A percentile compares a stretch with the other conserved stretches of the same genome.
phyloP scores from a whole-genome alignment of 2,888 invertebrate species.

The Leptopterna dolabrata region DNA sequence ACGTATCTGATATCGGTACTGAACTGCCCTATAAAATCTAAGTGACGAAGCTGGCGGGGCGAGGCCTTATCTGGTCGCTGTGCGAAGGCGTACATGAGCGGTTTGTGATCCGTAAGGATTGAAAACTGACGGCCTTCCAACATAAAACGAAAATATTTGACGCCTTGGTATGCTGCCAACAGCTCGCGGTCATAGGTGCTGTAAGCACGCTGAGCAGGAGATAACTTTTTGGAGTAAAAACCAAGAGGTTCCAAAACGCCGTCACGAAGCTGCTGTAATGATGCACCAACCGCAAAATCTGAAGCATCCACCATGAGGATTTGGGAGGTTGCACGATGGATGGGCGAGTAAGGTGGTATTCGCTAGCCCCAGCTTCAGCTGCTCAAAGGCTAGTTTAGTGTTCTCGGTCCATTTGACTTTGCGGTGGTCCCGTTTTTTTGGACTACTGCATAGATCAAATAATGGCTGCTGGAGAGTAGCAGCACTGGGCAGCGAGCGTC shows the following conservation, averaged over 20 bases:
- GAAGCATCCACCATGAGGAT: constrained; percentile 66
- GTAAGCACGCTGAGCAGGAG: constrained; percentile 46
- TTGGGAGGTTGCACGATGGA: constrained; percentile 63
- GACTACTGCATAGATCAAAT: background rate
- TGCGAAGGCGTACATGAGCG: constrained; percentile 40
- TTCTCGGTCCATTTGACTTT: constrained; percentile 61
- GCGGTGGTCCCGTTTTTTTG: constrained; percentile 60
- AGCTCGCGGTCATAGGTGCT: constrained; percentile 57
- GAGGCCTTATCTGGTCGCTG: constrained; percentile 45
- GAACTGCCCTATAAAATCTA: constrained; percentile 48
- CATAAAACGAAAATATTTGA: constrained; percentile 54
- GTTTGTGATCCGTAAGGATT: constrained; percentile 54
- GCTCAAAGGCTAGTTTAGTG: constrained; percentile 61
- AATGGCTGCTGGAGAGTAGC: constrained; percentile 51
- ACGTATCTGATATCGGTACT: constrained; percentile 47
- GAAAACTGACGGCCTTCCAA: constrained; percentile 58
- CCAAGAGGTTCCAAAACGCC: constrained; percentile 51
- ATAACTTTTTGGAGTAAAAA: constrained; percentile 57
- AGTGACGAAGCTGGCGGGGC: constrained; percentile 53
- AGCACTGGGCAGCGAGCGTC: constrained; percentile 51
- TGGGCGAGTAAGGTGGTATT: constrained; percentile 65
- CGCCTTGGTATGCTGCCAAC: constrained; percentile 52
- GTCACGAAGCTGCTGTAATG: constrained; percentile 65
- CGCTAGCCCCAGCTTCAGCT: constrained; percentile 63
- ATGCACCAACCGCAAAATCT: constrained; percentile 66